These are phyloP conservation scores for Intellagama lesueurii DNA, from an alignment of 2,797 vertebrate species.

Conservation along the genomic window DNA sequence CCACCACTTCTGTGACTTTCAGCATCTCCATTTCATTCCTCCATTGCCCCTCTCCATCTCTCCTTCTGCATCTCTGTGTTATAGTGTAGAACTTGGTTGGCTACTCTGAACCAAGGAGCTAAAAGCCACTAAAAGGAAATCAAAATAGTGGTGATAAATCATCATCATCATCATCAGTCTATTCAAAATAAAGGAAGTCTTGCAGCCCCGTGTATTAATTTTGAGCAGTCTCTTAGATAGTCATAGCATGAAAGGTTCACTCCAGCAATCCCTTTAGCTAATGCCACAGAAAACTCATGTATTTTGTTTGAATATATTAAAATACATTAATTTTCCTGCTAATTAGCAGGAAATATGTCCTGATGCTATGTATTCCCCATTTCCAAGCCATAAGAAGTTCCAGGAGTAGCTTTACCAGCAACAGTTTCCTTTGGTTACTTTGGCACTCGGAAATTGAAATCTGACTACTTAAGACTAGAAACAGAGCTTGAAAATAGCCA, in stretches of 20 bases:
- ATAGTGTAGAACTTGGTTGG: not conserved
- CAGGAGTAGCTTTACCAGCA: not conserved
- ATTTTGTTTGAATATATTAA: not conserved
- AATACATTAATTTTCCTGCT: not conserved
- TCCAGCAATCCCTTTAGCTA: not conserved
- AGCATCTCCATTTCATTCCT: not conserved
- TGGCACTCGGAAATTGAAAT: no score
- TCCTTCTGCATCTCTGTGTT: not conserved
- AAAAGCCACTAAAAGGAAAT: not conserved
- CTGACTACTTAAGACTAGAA: no score
- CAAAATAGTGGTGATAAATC: not conserved
- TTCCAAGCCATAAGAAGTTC: not conserved
- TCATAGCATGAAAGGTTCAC: not conserved
- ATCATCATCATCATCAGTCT: no score
- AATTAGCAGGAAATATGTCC: not conserved
- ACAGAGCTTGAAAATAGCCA: no score
- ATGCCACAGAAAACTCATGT: not conserved
- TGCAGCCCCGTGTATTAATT: not conserved
- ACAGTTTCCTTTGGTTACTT: not conserved
- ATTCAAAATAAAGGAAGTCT: not conserved
- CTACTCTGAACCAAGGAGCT: not conserved
- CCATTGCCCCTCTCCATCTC: not conserved
- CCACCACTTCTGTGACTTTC: not conserved
- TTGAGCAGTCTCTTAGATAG: not conserved
- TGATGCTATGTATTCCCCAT: not conserved